Evolutionary conservation across 1,140 invertebrate species (phyloP).

Genomic region (Saxidomus purpurata): DNA sequence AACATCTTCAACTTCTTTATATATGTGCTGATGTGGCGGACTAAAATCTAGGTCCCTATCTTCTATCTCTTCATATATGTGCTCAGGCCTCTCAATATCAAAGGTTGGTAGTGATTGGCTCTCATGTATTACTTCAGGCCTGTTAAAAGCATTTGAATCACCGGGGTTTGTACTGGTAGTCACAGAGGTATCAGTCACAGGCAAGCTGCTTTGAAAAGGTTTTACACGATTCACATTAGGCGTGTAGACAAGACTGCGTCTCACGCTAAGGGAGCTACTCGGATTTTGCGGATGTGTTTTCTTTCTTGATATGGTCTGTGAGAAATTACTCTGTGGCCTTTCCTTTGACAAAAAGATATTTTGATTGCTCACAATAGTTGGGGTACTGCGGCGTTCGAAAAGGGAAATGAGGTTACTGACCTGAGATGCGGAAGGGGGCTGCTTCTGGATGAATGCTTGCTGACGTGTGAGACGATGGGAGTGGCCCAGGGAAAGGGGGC

Average conservation of each 20-base stretch:
- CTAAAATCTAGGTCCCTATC: background rate
- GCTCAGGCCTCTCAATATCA: background rate
- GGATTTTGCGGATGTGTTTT: background rate
- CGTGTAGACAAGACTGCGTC: background rate
- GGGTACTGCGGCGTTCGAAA: conserved; percentile 39
- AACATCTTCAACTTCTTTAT: background rate
- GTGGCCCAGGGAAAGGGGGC: conserved; percentile 45
- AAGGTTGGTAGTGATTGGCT: background rate
- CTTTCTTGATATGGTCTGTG: background rate
- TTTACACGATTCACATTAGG: background rate
- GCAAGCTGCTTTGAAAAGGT: background rate
- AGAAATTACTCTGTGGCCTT: background rate
- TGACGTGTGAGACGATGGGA: conserved; percentile 60
- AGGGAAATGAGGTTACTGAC: conserved; percentile 57
- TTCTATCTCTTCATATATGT: conserved; percentile 7
- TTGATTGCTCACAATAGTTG: background rate
- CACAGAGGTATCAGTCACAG: background rate
- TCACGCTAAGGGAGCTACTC: background rate
- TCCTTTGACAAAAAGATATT: too few species aligned
- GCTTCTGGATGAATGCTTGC: conserved; percentile 63
- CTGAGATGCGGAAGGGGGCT: conserved; percentile 41
- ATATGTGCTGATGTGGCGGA: background rate
- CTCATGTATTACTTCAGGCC: background rate
- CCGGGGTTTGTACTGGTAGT: background rate
- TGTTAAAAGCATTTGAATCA: background rate